A percentile compares a stretch with the other conserved stretches of the same genome.
These are phyloP conservation scores for Halichondria panicea DNA, from an alignment of 37 sponge, comb jelly and placozoan genomes.

Conservation along the genomic window DNA sequence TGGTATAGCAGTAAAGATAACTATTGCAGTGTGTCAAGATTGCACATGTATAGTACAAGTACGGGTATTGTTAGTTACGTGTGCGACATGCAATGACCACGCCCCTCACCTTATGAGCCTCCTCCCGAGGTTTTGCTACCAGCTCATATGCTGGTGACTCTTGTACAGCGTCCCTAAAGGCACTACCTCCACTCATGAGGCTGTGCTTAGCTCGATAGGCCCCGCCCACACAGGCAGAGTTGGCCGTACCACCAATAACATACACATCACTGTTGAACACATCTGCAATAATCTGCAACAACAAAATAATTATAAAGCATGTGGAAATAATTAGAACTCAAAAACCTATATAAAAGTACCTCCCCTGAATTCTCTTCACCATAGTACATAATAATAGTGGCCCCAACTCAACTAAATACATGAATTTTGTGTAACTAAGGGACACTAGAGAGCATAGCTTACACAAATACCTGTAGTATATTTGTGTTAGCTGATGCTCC, in stretches of 20 bases:
- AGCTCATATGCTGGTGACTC: slow-evolving; percentile 23
- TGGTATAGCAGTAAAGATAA: too few relatives aligned
- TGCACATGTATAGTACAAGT: too few relatives aligned
- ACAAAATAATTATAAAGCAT: not conserved
- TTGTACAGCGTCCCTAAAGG: slow-evolving; percentile 23
- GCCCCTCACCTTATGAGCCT: not conserved
- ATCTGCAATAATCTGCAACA: slow-evolving; percentile 74
- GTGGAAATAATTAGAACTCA: not conserved
- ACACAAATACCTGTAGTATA: slow-evolving; percentile 70
- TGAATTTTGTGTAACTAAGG: not conserved
- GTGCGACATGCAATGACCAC: not conserved
- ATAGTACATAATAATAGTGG: too few relatives aligned
- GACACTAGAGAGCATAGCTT: not conserved
- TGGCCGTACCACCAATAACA: slow-evolving; percentile 62
- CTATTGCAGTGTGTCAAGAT: too few relatives aligned
- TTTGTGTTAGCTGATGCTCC: slow-evolving; percentile 81
- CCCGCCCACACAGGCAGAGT: slow-evolving; percentile 91
- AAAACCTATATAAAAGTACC: too few relatives aligned
- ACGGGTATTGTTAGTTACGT: too few relatives aligned
- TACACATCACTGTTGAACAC: slow-evolving; percentile 88
- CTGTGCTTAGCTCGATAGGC: slow-evolving; percentile 85
- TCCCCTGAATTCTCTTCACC: too few relatives aligned
- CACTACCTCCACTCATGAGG: slow-evolving; percentile 19
- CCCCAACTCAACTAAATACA: too few relatives aligned
- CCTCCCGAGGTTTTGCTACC: slow-evolving; percentile 23